A percentile compares a stretch with the other conserved stretches of the same genome.
Evolutionary conservation across 2,888 invertebrate genomes (phyloP).

Genomic region (Eudemis profundana): DNA sequence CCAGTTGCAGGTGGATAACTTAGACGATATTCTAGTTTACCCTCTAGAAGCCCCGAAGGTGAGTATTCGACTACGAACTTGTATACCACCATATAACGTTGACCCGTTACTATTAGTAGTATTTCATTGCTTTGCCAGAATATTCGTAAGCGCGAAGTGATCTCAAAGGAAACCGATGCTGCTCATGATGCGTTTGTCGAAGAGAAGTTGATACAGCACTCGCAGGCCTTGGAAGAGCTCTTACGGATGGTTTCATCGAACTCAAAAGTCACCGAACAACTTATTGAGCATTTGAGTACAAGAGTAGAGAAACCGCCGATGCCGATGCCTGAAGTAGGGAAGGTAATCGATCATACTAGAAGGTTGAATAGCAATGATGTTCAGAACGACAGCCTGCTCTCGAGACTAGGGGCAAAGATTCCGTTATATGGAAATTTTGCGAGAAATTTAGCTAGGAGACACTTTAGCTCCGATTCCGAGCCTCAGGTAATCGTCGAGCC

Average conservation of each 20-base stretch:
- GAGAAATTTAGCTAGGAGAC: slow-evolving; percentile 57
- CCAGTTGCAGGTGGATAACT: slow-evolving; percentile 51
- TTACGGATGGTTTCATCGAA: slow-evolving; percentile 55
- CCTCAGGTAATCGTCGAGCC: slow-evolving; percentile 60
- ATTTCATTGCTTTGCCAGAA: slow-evolving; percentile 59
- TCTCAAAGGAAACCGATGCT: slow-evolving; percentile 45
- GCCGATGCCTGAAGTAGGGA: slow-evolving; percentile 62
- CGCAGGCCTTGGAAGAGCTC: slow-evolving; percentile 65
- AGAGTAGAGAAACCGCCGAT: slow-evolving; percentile 56
- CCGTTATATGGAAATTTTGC: slow-evolving; percentile 65
- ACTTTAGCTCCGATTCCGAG: slow-evolving; percentile 54
- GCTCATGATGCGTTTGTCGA: slow-evolving; percentile 58
- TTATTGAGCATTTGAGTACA: slow-evolving; percentile 59
- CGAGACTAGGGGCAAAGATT: slow-evolving; percentile 60
- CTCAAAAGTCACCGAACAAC: slow-evolving; percentile 56
- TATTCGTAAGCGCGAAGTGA: slow-evolving; percentile 55
- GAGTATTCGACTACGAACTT: slow-evolving; percentile 46
- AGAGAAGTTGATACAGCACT: slow-evolving; percentile 65
- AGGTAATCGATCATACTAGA: slow-evolving; percentile 53
- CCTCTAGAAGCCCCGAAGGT: slow-evolving; percentile 53
- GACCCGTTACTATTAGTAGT: slow-evolving; percentile 40
- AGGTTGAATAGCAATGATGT: slow-evolving; percentile 47
- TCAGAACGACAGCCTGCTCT: slow-evolving; percentile 54
- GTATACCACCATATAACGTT: slow-evolving; percentile 1
- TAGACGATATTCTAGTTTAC: slow-evolving; percentile 56